Evolutionary conservation across 2,113 vertebrate genomes (phyloP), one percentile per base, ranked within the genome.

Genomic region (Lophura nycthemera): DNA sequence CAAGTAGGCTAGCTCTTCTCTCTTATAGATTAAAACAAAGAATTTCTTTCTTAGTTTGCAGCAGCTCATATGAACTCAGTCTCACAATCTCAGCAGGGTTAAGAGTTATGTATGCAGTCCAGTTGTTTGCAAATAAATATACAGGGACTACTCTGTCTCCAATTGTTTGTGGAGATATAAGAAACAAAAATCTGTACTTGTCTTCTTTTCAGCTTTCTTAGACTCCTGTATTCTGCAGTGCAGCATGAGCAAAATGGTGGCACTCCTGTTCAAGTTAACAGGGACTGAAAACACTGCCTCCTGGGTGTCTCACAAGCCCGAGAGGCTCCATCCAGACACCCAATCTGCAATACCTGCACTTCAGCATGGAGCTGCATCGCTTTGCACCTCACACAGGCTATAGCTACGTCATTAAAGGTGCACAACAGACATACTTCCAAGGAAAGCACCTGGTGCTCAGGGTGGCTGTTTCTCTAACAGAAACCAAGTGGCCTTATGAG

Each of bases 1-100:
- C 94, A 98, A 95, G 61, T 97, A 96, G 1, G 97, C 98, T 63
- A 98, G 90, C 92, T 98, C 97, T 90, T 98, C 98, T 89, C 97
- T 97, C 98, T 98, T 70, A 43, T 8, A 79, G 69, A 67, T 61
- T 40, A 64, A 52, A 86, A 69, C 1, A 72, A 79, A 69, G 18
- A 76, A 64, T 56, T 29, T 70, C 27, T 95, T 25, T 86, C 52
- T 93, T 73, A 73, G 65, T 64, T 72, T 76, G 77, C 59, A 77
- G 25, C 6, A 90, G n/a, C 45, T 71, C 27, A 6, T 21, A 17
- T 10, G 47, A 90, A 71, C 11, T 17, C 17, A 63, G 47, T 36
- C 12, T 61, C 34, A 34, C 18, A 27, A 36, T 83, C 42, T 72
- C 48, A 19, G 36, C 0, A 1, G 43, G 66, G 27, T 69, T 78